Conservation (phyloP, 2,888 invertebrate genomes). For the Coecobrya sp. region DNA sequence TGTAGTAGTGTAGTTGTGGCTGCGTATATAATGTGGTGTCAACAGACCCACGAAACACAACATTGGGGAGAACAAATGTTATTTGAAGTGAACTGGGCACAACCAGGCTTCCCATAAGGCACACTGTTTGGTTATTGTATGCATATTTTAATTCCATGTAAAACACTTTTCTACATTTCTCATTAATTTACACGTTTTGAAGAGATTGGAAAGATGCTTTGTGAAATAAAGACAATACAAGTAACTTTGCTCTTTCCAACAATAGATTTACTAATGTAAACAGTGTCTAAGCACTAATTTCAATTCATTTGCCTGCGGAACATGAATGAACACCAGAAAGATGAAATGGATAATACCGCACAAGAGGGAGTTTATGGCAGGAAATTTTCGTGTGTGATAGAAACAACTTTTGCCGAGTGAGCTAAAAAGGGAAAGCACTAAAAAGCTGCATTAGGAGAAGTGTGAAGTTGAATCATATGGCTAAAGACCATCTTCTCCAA, state of each 20-base stretch:
- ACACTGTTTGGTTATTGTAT: background rate
- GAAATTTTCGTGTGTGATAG: background rate
- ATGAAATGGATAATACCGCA: background rate
- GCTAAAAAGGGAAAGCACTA: conserved; percentile 19
- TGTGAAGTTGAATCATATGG: conserved; percentile 51
- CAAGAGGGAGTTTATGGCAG: background rate
- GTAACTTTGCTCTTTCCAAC: background rate
- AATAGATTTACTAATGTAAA: background rate
- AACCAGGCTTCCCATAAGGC: background rate
- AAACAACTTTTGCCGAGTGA: background rate
- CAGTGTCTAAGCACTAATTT: conserved; percentile 25
- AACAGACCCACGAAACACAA: background rate
- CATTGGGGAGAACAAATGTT: background rate
- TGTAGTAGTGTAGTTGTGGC: background rate
- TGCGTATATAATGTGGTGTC: background rate
- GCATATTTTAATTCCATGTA: conserved; percentile 1
- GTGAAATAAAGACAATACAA: conserved; percentile 33
- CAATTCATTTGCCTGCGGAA: background rate
- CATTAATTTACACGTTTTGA: background rate
- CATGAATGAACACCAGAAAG: background rate
- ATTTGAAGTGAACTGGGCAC: too few species aligned
- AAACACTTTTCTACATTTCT: background rate
- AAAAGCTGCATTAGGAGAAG: conserved; percentile 20
- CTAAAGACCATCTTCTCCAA: conserved; percentile 18
- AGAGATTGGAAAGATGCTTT: conserved; percentile 37